A percentile compares a stretch with the other conserved stretches of the same genome.
phyloP scores from a whole-genome alignment of 2,797 vertebrate genomes.

The Hydrocynus forskahlii region DNA sequence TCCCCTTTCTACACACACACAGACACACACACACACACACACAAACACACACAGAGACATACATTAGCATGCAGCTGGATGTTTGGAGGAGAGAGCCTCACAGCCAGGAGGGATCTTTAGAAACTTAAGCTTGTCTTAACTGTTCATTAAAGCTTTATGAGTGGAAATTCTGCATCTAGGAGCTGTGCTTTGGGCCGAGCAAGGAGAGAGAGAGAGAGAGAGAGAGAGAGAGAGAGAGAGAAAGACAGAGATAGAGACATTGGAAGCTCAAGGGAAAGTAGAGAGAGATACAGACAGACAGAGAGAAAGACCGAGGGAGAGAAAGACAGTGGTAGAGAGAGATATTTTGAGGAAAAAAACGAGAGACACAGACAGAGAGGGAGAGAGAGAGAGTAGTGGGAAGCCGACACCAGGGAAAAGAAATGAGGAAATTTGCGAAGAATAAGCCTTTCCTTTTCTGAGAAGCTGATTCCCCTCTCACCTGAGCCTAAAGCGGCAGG shows the following conservation, averaged over 20 bases:
- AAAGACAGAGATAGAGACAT: too few relatives aligned
- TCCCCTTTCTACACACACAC: slow-evolving; percentile 7
- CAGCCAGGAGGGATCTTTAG: slow-evolving; percentile 55
- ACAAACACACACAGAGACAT: slow-evolving; percentile 16
- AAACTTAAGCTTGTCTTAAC: slow-evolving; percentile 59
- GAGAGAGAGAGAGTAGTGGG: not conserved
- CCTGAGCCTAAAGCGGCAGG: not conserved
- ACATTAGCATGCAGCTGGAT: slow-evolving; percentile 46
- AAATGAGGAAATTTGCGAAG: not conserved
- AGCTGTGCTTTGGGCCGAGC: slow-evolving; percentile 12
- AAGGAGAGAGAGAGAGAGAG: not conserved
- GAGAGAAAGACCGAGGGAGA: not conserved
- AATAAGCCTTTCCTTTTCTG: slow-evolving; percentile 1
- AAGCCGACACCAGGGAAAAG: not conserved
- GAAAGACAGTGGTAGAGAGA: not conserved
- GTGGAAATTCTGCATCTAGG: slow-evolving; percentile 42
- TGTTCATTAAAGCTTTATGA: slow-evolving; percentile 58
- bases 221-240: not conserved
- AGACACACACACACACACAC: slow-evolving; percentile 6
- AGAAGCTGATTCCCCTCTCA: not conserved
- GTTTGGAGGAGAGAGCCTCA: slow-evolving; percentile 39
- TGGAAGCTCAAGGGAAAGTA: too few relatives aligned
- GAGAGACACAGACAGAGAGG: too few relatives aligned
- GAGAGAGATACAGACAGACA: too few relatives aligned
- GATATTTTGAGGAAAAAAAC: too few relatives aligned